Base-by-base conservation (phyloP, 2,888 invertebrate genomes). In the Phasia obesa region DNA sequence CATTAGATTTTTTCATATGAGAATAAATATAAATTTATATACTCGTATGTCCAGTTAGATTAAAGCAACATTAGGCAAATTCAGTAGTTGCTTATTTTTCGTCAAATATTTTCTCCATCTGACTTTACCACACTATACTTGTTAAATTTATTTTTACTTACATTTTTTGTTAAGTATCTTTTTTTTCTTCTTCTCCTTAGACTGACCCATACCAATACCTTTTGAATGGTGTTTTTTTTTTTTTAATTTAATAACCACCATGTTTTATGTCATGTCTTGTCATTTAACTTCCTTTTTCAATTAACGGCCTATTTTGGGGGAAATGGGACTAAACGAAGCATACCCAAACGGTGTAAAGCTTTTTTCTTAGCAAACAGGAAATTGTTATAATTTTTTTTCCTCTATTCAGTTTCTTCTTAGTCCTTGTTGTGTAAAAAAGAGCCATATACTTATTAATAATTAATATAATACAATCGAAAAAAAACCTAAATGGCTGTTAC, bases 191-290 rank as follows among this genome's bases (percentile, higher is more conserved):
- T 21, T 25, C 13, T 23, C 51, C 60, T 65, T 25, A 6, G 35
- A 59, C 44, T 53, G 70, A 44, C 70, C 75, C 70, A 51, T 47
- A 51, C 19, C 21, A 13, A 51, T 60, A 11, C 57, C 42, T n/a
- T 42, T 11, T 42, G 31, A 38, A 49, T 25, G 25, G 5, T 44
- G 13, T 55, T 19, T 25, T 57, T 25, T 67, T 25, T 67, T 62
- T 21, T 55, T 62, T 9, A 65, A 81, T 55, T 81, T 76, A 71
- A 75, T 67, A 74, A 55, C 38, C 35, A 67, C 42, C 67, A 76
- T 75, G 71, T 83, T 79, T 71, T 67, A 57, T 62, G 75, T 62
- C 71, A 76, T 83, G 79, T 79, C 67, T 75, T 79, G 65, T 76
- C 75, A 71, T 67, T 65, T 49, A 44, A 65, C 71, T 79, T 79